Evolutionary conservation across 1,140 invertebrate species (phyloP).

Genomic region (Orchestia grillus): DNA sequence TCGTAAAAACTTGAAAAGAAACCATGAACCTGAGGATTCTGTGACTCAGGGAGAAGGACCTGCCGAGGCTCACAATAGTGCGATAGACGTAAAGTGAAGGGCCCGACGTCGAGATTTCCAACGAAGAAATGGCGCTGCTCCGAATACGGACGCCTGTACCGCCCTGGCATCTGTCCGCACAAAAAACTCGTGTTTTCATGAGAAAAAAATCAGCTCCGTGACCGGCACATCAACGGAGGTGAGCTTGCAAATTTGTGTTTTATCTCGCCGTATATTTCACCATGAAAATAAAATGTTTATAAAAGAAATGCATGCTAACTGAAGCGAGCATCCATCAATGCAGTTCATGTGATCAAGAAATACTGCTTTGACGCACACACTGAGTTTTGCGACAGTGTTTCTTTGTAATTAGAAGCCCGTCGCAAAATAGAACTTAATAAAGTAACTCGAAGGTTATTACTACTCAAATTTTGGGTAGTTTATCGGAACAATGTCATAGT

Average conservation of each 20-base stretch:
- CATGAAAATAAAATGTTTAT: not conserved
- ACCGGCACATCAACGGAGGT: not conserved
- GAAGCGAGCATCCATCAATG: not conserved
- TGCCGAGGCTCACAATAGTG: not conserved
- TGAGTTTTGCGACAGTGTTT: not conserved
- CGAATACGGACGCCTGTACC: not conserved
- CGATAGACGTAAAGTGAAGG: conserved; percentile 35
- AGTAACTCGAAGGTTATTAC: no score
- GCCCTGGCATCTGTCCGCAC: not conserved
- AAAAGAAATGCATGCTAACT: not conserved
- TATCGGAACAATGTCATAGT: no score
- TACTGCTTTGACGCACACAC: not conserved
- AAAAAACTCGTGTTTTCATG: not conserved
- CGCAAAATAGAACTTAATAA: not conserved
- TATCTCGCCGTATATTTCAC: not conserved
- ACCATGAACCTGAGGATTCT: conserved; percentile 33
- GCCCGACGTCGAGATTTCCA: not conserved
- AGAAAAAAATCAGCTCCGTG: not conserved
- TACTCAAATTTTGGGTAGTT: not conserved
- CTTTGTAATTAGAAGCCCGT: not conserved
- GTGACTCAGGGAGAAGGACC: not conserved
- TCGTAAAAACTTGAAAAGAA: conserved; percentile 54
- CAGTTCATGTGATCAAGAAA: not conserved
- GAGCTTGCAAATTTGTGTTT: not conserved
- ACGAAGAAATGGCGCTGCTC: not conserved